Conservation (phyloP, 2,113 vertebrate species). For the Hippotragus niger region DNA sequence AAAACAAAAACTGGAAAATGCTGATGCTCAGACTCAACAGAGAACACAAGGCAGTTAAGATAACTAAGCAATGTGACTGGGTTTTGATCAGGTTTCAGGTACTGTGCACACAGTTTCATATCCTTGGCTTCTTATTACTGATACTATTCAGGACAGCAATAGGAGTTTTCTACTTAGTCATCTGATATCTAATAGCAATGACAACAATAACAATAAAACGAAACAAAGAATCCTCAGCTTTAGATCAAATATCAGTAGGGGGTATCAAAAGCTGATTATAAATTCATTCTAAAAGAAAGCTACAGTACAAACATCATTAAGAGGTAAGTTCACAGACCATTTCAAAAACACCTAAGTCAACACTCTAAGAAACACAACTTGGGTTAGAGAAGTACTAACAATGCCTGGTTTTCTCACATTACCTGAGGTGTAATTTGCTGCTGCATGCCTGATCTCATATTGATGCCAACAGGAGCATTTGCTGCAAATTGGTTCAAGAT, state of each 20-base stretch:
- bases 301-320: neutral
- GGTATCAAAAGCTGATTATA: neutral
- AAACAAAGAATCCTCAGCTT: conserved; percentile 10
- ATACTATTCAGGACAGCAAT: neutral
- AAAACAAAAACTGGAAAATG: conserved; percentile 27
- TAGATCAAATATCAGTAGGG: conserved; percentile 31
- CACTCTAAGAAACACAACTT: neutral
- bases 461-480: conserved; percentile 84
- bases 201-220: conserved; percentile 7
- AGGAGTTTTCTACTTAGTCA: neutral
- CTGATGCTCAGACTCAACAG: neutral
- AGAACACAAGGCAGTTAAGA: neutral
- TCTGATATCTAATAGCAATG: neutral
- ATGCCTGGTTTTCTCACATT: neutral
- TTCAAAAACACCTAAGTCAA: neutral
- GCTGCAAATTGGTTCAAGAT: conserved; percentile 89
- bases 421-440: conserved; percentile 91
- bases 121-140: conserved; percentile 12
- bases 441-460: conserved; percentile 87
- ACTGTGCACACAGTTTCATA: neutral
- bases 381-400: neutral
- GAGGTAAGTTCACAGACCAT: neutral
- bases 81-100: conserved; percentile 25
- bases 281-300: conserved; percentile 37
- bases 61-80: neutral